phyloP scores from a whole-genome alignment of 1,140 invertebrate genomes.

The Rhyzopertha dominica region DNA sequence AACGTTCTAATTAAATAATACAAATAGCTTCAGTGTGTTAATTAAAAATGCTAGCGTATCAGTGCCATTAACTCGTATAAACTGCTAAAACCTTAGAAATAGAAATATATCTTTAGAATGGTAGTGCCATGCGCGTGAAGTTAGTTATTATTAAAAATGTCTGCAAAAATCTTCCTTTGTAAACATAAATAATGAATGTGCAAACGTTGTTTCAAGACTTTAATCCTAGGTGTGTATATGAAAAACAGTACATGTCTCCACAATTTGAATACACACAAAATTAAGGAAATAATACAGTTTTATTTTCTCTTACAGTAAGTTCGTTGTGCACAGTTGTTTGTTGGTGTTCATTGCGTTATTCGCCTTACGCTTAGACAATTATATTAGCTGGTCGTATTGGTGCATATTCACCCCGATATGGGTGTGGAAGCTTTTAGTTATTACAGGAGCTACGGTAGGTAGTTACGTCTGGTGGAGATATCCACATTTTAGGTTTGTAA shows the following conservation, averaged over 20 bases:
- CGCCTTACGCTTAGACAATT: slow-evolving; percentile 81
- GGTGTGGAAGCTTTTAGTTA: slow-evolving; percentile 93
- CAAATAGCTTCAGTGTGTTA: too few relatives aligned
- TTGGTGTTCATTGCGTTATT: slow-evolving; percentile 87
- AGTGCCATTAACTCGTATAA: too few relatives aligned
- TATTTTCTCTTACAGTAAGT: slow-evolving; percentile 72
- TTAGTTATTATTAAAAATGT: too few relatives aligned
- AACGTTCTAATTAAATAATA: too few relatives aligned
- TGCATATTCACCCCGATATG: slow-evolving; percentile 91
- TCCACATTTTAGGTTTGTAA: slow-evolving; percentile 78
- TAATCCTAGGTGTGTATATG: slow-evolving; percentile 73
- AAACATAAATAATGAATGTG: slow-evolving; percentile 66
- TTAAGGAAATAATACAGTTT: slow-evolving; percentile 16
- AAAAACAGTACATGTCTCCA: slow-evolving; percentile 26
- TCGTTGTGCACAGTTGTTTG: slow-evolving; percentile 89
- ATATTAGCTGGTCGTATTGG: slow-evolving; percentile 89
- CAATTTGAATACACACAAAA: slow-evolving; percentile 12
- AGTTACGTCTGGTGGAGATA: slow-evolving; percentile 93
- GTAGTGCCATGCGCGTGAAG: too few relatives aligned
- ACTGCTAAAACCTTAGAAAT: too few relatives aligned
- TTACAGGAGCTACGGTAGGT: slow-evolving; percentile 81
- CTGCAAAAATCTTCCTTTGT: too few relatives aligned
- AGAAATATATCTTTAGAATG: too few relatives aligned
- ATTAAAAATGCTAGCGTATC: too few relatives aligned
- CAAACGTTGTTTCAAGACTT: slow-evolving; percentile 87